Base-by-base conservation (phyloP, 2,888 invertebrate genomes). In the Scaeva pyrastri region DNA sequence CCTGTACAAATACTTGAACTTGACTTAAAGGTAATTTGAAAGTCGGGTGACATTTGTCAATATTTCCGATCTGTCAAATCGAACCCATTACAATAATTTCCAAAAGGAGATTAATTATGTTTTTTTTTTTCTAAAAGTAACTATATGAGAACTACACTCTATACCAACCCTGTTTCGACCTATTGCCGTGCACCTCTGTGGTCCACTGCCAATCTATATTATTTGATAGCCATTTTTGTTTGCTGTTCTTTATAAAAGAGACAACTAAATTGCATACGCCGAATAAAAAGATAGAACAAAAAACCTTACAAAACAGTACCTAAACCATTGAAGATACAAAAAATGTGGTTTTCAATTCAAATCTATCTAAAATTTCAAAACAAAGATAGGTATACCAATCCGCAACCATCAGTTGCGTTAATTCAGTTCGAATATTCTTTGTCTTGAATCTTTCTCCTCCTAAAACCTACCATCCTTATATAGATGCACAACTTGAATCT, bases 341-440 rank as follows among this genome's bases (percentile, higher is more conserved):
- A n/a, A n/a, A 58, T 58, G 60, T 16, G 8, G 43, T 74, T 80
- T 74, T 36, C 60, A 19, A 43, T 72, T 72, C 16, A 11, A 21
- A 36, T 43, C 10, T 64, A 64, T 45, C 21, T 50, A 2, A 26
- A 72, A 26, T 72, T 43, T 43, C 26, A 50, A 43, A 31, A 62
- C 19, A 62, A 41, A 31, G 14, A 64, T n/a, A n/a, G n/a, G n/a
- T n/a, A n/a, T n/a, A n/a, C n/a, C n/a, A n/a, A n/a, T n/a, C n/a
- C n/a, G n/a, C n/a, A n/a, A n/a, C n/a, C n/a, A n/a, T 23, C 45
- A 58, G 41, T 68, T 73, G 66, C 52, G 60, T 73, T 74, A 68
- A 68, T 66, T 55, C 50, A n/a, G n/a, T n/a, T n/a, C n/a, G n/a
- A n/a, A n/a, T 11, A 55, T 75, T 62, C 70, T 80, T 80, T 80